Conservation (phyloP, 2,888 invertebrate genomes). For the Ypsolopha scabrella region DNA sequence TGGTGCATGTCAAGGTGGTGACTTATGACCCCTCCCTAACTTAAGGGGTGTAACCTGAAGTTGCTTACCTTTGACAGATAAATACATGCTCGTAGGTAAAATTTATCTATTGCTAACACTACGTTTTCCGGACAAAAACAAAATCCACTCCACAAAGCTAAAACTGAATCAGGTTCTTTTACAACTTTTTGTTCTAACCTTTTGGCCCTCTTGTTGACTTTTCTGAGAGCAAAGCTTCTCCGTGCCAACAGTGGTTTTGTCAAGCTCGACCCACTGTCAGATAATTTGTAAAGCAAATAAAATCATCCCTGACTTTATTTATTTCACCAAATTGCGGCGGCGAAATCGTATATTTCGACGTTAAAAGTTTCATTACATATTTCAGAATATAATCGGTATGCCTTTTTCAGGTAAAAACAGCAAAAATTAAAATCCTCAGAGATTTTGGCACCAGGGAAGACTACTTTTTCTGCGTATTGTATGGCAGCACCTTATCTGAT, state of each 20-base stretch:
- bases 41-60: slow-evolving; percentile 6
- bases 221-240: slow-evolving; percentile 57
- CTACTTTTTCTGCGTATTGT: no score
- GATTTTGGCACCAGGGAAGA: not conserved
- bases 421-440: no score
- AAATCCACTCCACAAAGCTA: slow-evolving; percentile 2
- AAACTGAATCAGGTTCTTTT: slow-evolving; percentile 22
- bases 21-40: slow-evolving; percentile 17
- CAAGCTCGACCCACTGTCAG: slow-evolving; percentile 57
- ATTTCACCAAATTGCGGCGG: slow-evolving; percentile 20
- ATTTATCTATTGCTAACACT: not conserved
- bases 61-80: not conserved
- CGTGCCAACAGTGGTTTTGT: slow-evolving; percentile 66
- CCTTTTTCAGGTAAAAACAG: no score
- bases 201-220: slow-evolving; percentile 54
- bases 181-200: slow-evolving; percentile 43
- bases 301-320: slow-evolving; percentile 38
- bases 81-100: not conserved
- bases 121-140: slow-evolving; percentile 17
- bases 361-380: not conserved
- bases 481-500: slow-evolving; percentile 2
- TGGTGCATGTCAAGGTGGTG: slow-evolving; percentile 27
- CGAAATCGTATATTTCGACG: not conserved
- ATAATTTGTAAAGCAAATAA: slow-evolving; percentile 59
- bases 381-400: not conserved